phyloP scores from a whole-genome alignment of 1,140 invertebrate genomes.

The Rhizoglyphus robini region DNA sequence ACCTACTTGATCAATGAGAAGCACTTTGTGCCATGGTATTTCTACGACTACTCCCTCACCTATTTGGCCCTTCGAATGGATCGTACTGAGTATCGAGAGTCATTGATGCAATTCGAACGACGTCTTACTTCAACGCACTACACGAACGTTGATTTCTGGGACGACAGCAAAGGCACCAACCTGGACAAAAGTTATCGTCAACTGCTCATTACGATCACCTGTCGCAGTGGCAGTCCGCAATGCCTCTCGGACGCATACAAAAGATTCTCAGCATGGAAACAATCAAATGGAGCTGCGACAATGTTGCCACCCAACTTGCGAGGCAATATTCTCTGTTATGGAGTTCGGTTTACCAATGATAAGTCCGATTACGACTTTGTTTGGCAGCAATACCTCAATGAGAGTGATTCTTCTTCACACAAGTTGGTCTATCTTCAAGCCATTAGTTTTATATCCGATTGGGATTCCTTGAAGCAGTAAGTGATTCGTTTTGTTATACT shows the following conservation, averaged over 20 bases:
- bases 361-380: constrained; percentile 48
- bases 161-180: neutral
- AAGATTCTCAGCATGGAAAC: constrained; percentile 11
- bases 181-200: neutral
- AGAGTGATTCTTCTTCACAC: too few relatives aligned
- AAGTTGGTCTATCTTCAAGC: neutral
- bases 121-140: constrained; percentile 4
- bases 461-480: neutral
- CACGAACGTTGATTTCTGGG: neutral
- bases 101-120: neutral
- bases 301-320: constrained; percentile 1
- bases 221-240: constrained; percentile 4
- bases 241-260: constrained; percentile 1
- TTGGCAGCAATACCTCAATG: constrained; percentile 48
- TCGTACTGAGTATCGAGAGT: constrained; percentile 10
- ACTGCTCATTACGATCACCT: neutral
- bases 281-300: neutral
- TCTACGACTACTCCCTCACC: neutral
- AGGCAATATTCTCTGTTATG: neutral
- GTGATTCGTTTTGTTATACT: constrained; percentile 1
- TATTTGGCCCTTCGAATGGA: neutral
- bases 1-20: constrained; percentile 33
- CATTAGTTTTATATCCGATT: neutral
- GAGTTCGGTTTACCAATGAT: neutral
- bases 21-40: constrained; percentile 35